Evolutionary conservation across 2,888 invertebrate genomes (phyloP).

Genomic region (Caenorhabditis parvicauda): DNA sequence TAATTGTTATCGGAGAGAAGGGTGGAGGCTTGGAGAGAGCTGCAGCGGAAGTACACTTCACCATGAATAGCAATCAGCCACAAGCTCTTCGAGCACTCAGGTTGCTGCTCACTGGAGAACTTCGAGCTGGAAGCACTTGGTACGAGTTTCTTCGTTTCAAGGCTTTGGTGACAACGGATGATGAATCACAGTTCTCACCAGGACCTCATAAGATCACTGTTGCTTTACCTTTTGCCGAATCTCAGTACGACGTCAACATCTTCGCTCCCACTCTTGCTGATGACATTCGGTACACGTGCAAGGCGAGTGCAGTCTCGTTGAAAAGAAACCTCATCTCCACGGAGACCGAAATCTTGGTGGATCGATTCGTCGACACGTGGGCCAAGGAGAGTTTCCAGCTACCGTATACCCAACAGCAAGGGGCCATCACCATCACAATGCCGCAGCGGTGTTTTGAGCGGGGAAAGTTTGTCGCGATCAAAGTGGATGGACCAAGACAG

Average conservation of each 20-base stretch:
- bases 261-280: conserved; percentile 42
- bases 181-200: conserved; percentile 28
- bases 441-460: conserved; percentile 44
- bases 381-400: conserved; percentile 39
- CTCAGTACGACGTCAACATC: conserved; percentile 44
- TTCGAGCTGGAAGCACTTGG: conserved; percentile 39
- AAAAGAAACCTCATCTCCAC: conserved; percentile 21
- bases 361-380: conserved; percentile 49
- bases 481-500: conserved; percentile 23
- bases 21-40: conserved; percentile 24
- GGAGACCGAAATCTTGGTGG: conserved; percentile 32
- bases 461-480: conserved; percentile 38
- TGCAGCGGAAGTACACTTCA: conserved; percentile 31
- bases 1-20: conserved; percentile 10
- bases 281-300: conserved; percentile 32
- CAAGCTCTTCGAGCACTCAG: conserved; percentile 28
- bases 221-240: conserved; percentile 41
- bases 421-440: conserved; percentile 35
- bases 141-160: conserved; percentile 53
- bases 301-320: conserved; percentile 23
- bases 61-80: conserved; percentile 34
- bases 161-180: conserved; percentile 31
- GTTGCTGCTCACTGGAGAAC: conserved; percentile 37
- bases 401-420: conserved; percentile 32
- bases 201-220: conserved; percentile 36